phyloP scores from a whole-genome alignment of 2,797 vertebrate species.

The Parauchenoglanis ngamensis region DNA sequence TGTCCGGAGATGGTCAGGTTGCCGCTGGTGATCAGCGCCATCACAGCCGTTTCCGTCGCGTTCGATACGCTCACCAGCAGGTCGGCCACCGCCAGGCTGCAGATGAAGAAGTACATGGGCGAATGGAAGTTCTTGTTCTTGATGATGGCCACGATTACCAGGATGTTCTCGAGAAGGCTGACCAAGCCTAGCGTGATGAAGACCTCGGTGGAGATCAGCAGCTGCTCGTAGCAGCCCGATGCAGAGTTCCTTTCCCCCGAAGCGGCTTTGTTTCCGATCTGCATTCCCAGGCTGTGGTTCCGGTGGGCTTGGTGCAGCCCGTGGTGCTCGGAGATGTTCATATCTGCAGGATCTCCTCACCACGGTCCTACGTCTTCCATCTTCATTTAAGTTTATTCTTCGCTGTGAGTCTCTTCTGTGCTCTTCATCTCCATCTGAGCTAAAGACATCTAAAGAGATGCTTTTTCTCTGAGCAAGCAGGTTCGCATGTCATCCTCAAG shows the following conservation, averaged over 20 bases:
- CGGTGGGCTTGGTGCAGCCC: constrained; percentile 46
- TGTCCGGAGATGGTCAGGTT: constrained; percentile 71
- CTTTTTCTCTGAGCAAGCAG: background rate
- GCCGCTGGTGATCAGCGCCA: constrained; percentile 79
- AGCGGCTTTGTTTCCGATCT: constrained; percentile 28
- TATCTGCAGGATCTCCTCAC: constrained; percentile 27
- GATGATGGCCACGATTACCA: constrained; percentile 82
- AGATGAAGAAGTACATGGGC: constrained; percentile 90
- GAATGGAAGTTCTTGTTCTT: constrained; percentile 90
- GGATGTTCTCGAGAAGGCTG: constrained; percentile 83
- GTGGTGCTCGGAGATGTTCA: constrained; percentile 53
- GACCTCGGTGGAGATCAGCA: constrained; percentile 82
- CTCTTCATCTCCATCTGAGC: background rate
- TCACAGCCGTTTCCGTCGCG: constrained; percentile 84
- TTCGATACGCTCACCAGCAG: constrained; percentile 88
- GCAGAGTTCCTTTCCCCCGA: constrained; percentile 37
- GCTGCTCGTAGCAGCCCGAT: constrained; percentile 80
- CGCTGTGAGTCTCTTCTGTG: background rate
- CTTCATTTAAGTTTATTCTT: background rate
- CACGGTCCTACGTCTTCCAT: background rate
- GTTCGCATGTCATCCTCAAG: background rate
- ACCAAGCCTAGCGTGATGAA: constrained; percentile 84
- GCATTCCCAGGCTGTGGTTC: constrained; percentile 55
- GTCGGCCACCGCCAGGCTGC: constrained; percentile 85
- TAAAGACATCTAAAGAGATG: background rate